Evolutionary conservation across 1,140 invertebrate genomes (phyloP), one percentile per base, ranked within the genome.

Genomic region (Helicoverpa zea): DNA sequence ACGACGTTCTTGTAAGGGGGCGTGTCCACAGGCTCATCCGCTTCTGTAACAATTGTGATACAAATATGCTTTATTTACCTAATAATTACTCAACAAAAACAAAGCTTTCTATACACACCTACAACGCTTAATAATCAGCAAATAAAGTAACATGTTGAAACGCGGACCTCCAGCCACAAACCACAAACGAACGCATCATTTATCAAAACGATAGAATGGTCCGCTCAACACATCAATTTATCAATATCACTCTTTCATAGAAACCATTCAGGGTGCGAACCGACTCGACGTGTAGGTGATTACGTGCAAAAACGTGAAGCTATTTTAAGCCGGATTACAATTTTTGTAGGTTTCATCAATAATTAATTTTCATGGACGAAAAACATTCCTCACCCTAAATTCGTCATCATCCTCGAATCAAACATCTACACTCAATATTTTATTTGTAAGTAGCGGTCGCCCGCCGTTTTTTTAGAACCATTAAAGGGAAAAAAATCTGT

Each of bases 1-100:
- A 95, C 91, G 13, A 97, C 92, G 88, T 98, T 98, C 78, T 95
- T 96, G 89, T 96, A 97, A 11, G 97, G 96, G 16, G 95, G 95
- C 0, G 93, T 83, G 80, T 95, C 94, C 43, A 84, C 81, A 0
- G 87, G 81, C 77, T 94, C 91, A 68, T 90, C 89, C n/a, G 86
- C 72, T 77, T 94, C 94, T 95, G 85, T 16, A 84, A 85, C 85
- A 56, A 18, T 59, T 11, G 5, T 43, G 35, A 43, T 5, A 43
- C 35, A 43, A 43, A 43, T 43, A 43, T 43, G 35, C 9, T 43
- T 43, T 43, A 1, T 43, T 43, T 43, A 43, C 35, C 35, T 43
- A 7, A 23, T 23, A 23, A 23, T 43, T 9, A 43, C 5, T 43
- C 1, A 43, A 43, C 35, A 43, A 43, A 43, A 43, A 43, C 35